Conservation (phyloP, 2,888 invertebrate genomes). For the Tolmerus cingulatus region DNA sequence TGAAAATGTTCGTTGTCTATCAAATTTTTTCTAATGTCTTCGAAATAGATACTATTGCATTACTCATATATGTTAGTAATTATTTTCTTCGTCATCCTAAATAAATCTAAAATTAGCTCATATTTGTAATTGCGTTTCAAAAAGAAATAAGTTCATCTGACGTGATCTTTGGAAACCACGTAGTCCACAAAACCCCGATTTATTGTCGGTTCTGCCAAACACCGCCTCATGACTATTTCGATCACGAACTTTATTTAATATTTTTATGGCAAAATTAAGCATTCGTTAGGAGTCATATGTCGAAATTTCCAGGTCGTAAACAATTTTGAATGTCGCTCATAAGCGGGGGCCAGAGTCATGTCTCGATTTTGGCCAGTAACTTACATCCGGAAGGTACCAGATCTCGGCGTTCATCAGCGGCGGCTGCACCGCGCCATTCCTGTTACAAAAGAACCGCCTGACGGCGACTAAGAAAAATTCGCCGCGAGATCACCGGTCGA, state of each 20-base stretch:
- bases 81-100: not conserved
- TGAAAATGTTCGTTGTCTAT: no score
- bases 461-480: not conserved
- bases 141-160: not conserved
- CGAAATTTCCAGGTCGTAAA: not conserved
- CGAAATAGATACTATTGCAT: not conserved
- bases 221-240: slow-evolving; percentile 1
- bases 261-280: not conserved
- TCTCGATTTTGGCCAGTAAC: not conserved
- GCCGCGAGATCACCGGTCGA: not conserved
- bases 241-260: not conserved
- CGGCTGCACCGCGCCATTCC: not conserved
- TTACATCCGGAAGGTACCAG: not conserved
- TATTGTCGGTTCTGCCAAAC: not conserved
- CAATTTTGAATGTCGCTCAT: not conserved
- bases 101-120: not conserved
- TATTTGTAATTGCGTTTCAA: not conserved
- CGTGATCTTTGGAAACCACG: not conserved
- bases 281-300: slow-evolving; percentile 6
- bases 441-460: slow-evolving; percentile 2
- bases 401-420: not conserved
- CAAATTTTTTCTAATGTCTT: no score
- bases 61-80: not conserved
- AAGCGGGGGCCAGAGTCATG: not conserved
- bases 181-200: not conserved